Evolutionary conservation across 2,113 vertebrate genomes (phyloP).

Genomic region (Motacilla tschutschensis): DNA sequence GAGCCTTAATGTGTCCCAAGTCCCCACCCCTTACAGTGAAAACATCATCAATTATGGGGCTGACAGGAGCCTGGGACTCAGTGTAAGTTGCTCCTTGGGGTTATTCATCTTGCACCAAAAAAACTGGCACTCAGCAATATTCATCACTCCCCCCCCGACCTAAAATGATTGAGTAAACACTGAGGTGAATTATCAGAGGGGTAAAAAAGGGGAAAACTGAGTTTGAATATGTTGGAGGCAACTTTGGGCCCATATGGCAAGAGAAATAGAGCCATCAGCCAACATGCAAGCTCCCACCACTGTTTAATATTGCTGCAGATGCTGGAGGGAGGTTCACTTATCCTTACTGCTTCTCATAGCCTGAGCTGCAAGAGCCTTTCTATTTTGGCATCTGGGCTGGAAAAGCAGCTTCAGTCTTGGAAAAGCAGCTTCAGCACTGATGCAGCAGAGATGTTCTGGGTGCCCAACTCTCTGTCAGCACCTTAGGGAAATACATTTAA

Average conservation of each 20-base stretch:
- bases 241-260: background rate
- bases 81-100: slow-evolving; percentile 78
- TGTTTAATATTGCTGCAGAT: background rate
- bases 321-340: background rate
- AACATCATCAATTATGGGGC: slow-evolving; percentile 91
- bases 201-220: background rate
- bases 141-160: slow-evolving; percentile 67
- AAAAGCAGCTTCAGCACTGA: background rate
- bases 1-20: slow-evolving; percentile 76
- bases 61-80: slow-evolving; percentile 82
- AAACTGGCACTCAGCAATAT: slow-evolving; percentile 67
- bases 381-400: background rate
- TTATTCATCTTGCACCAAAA: slow-evolving; percentile 81
- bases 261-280: background rate
- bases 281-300: background rate
- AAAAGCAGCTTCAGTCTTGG: background rate
- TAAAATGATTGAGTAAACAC: slow-evolving; percentile 60
- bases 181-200: slow-evolving; percentile 56
- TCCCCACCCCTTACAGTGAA: slow-evolving; percentile 89
- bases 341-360: background rate
- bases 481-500: background rate
- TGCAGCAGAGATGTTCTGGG: background rate
- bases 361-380: slow-evolving; percentile 14
- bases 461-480: background rate
- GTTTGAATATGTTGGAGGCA: background rate